Base-by-base conservation (phyloP, 2,888 invertebrate species). In the Sphecodes monilicornis region DNA sequence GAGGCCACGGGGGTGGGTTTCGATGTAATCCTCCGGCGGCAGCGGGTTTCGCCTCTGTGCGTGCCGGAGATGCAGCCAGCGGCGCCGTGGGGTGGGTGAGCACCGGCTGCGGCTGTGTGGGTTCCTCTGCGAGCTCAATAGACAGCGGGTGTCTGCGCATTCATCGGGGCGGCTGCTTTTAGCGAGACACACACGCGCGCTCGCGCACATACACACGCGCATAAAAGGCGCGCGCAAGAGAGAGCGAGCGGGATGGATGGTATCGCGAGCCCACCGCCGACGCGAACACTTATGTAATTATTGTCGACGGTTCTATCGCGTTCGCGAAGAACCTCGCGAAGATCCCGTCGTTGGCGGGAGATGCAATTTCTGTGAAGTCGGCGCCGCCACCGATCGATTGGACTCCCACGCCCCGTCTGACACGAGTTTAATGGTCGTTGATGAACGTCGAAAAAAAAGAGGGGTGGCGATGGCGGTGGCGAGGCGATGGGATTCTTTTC, bases 11-110 rank as follows among this genome's bases (percentile, higher is more conserved):
- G 87, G 85, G 80, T 83, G 84, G 80, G 80, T 84, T 82, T 71
- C 83, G 84, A 79, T 88, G 86, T 90, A 90, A 90, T 90, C 90
- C 88, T 86, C 78, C 86, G 83, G 81, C 85, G 82, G 79, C 84
- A 79, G 54, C 80, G 82, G 88, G 80, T 85, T 85, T 85, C 83
- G 85, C 87, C 84, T 87, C 79, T 68, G 73, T 81, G 82, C 87
- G 86, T 89, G 89, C 86, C 85, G 87, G 87, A 90, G 89, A 90
- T 76, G 80, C 87, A 80, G 69, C 80, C n/a, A 32, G 50, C 46
- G 29, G 29, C 82, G 82, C 60, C 60, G 39, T 22, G 68, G 81
- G 74, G 82, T 76, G 76, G 80, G 70, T 84, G 75, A 46, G n/a
- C 10, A 36, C n/a, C 39, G 3, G 46, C 16, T 72, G 66, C 18